A percentile compares a stretch with the other conserved stretches of the same genome.
Evolutionary conservation across 2,888 invertebrate species (phyloP).

Genomic region (Pseudeuparius sepicola): DNA sequence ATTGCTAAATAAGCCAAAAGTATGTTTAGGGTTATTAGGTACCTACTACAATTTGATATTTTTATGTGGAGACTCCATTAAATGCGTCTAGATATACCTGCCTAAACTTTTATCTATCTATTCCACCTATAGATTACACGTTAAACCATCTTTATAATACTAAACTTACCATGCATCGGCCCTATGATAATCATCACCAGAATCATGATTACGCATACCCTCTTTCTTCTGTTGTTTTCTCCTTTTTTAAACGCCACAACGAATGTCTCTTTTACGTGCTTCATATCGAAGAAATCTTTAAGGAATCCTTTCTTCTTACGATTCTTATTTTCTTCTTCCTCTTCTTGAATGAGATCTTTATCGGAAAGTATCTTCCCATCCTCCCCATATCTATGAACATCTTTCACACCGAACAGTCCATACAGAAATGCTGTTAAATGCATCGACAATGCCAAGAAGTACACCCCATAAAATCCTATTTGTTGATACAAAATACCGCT

Average conservation of each 20-base stretch:
- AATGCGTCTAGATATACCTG: too few relatives aligned
- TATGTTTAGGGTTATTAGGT: too few relatives aligned
- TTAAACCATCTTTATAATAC: too few relatives aligned
- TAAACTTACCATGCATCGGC: slow-evolving; percentile 45
- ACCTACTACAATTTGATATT: too few relatives aligned
- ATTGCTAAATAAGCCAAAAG: too few relatives aligned
- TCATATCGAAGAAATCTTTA: slow-evolving; percentile 37
- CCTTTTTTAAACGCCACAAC: slow-evolving; percentile 43
- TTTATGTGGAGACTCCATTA: too few relatives aligned
- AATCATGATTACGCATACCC: slow-evolving; percentile 42
- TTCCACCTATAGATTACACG: too few relatives aligned
- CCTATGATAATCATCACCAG: slow-evolving; percentile 44
- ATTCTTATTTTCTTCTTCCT: slow-evolving; percentile 19
- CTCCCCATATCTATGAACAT: slow-evolving; percentile 16
- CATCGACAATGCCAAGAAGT: slow-evolving; percentile 38
- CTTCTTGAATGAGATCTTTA: slow-evolving; percentile 5
- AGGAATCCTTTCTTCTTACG: slow-evolving; percentile 19
- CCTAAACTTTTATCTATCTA: too few relatives aligned
- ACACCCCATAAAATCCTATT: slow-evolving; percentile 46
- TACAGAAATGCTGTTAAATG: slow-evolving; percentile 42
- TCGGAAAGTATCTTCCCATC: slow-evolving; percentile 8
- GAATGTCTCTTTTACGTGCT: slow-evolving; percentile 43
- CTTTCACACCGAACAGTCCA: slow-evolving; percentile 37
- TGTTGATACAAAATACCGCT: slow-evolving; percentile 43
- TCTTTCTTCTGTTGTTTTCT: slow-evolving; percentile 36